Base-by-base conservation (phyloP, 2,113 vertebrate genomes). In the Antechinus flavipes region DNA sequence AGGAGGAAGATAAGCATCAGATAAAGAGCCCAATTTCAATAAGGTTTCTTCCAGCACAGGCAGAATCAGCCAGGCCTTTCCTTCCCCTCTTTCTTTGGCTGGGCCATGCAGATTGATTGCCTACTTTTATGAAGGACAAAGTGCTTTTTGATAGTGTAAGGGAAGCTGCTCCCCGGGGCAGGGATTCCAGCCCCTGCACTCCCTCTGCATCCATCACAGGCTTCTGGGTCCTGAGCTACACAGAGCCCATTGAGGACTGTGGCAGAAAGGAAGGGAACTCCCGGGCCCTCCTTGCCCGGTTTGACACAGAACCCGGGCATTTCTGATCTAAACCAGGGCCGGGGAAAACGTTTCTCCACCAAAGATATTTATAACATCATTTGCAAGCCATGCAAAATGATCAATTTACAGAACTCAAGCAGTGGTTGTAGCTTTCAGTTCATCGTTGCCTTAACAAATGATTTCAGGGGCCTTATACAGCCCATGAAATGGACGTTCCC, bases 51-150 rank as follows among this genome's bases (percentile, higher is more conserved):
- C 96, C 95, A 89, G 0, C 2, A 53, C 94, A 93, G 92, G 95
- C 92, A 90, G 97, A 96, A 97, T 97, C 50, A 97, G 97, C 96
- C 8, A 52, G 49, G 97, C 93, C 96, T 97, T 97, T 98, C 97
- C 92, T 93, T 89, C 97, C 96, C 96, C 84, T 19, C 16, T 61
- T 56, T 58, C 90, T 46, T 94, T 2, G 94, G 91, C 91, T 12
- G 95, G 96, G 94, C 58, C 97, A 97, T 98, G 97, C 96, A 95
- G 97, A 98, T 98, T 97, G 98, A 98, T 98, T 91, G 98, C 98
- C 96, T 50, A 23, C 94, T 98, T 98, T 98, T 98, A 98, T 97
- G 97, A 97, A 98, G 98, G 98, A 98, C 98, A 98, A 98, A 97
- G 98, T 92, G 97, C 94, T 98, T 98, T 98, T 97, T 98, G 98